Conservation (phyloP, 2,888 invertebrate genomes). For the Philhelius pedissequus region DNA sequence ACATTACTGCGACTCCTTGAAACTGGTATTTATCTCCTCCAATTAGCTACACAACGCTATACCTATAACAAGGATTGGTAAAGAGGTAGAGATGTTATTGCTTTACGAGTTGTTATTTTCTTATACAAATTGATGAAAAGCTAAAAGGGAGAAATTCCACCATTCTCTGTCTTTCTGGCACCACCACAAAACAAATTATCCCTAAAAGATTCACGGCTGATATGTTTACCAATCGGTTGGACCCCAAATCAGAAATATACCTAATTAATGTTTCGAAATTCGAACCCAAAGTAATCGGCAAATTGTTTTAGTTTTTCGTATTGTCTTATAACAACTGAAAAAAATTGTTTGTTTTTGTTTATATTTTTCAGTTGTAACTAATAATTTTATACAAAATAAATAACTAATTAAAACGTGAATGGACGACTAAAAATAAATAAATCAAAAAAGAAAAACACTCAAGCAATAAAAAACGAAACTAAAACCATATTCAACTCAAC, state of each 20-base stretch:
- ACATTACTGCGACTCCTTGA: background rate
- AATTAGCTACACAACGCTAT: background rate
- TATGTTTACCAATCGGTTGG: background rate
- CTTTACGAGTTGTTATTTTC: background rate
- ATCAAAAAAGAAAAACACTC: background rate
- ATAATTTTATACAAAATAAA: slow-evolving; percentile 26
- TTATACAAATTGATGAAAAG: background rate
- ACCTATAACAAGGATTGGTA: background rate
- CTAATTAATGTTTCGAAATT: background rate
- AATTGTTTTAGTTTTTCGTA: background rate
- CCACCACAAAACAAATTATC: background rate
- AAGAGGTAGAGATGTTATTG: background rate
- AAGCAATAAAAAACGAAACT: background rate
- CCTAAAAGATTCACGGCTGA: background rate
- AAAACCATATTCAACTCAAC: background rate
- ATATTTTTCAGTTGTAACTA: slow-evolving; percentile 22
- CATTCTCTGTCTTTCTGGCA: background rate
- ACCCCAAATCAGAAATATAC: background rate
- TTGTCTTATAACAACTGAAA: background rate
- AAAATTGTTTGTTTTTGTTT: background rate
- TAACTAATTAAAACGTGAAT: background rate
- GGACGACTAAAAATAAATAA: background rate
- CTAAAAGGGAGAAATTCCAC: background rate
- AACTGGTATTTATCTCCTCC: background rate
- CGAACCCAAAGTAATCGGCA: background rate